These are phyloP conservation scores for Drosophila lini DNA, from an alignment of 1,140 invertebrate species.

Conservation along the genomic window DNA sequence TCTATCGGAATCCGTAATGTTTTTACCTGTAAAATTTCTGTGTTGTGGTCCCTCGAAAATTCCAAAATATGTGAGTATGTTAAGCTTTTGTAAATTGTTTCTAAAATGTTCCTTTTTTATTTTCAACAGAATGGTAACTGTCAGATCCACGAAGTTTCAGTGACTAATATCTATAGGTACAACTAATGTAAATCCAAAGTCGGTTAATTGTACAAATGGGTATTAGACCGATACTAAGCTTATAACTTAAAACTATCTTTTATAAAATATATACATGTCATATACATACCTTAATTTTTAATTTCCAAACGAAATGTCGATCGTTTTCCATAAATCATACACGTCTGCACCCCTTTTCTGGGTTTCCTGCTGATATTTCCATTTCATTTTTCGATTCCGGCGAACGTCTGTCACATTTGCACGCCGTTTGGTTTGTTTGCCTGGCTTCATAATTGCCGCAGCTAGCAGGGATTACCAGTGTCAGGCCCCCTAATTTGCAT, in stretches of 20 bases:
- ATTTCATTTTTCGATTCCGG: constrained; percentile 37
- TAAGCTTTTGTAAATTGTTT: not conserved
- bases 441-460: constrained; percentile 69
- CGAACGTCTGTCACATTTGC: constrained; percentile 74
- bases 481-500: constrained; percentile 74
- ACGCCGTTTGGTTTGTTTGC: constrained; percentile 67
- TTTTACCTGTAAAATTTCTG: not conserved
- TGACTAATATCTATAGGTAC: not conserved
- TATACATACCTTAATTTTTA: not conserved
- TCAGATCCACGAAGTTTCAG: not conserved
- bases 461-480: constrained; percentile 69
- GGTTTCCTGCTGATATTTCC: constrained; percentile 24
- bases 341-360: constrained; percentile 27
- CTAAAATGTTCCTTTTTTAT: not conserved
- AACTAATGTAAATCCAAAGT: not conserved
- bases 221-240: not conserved
- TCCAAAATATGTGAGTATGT: not conserved
- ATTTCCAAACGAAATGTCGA: not conserved
- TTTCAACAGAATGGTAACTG: not conserved
- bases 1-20: not conserved
- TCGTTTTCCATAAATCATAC: constrained; percentile 27
- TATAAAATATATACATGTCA: not conserved
- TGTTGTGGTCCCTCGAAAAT: not conserved
- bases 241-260: not conserved
- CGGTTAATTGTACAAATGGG: not conserved